Base-by-base conservation (phyloP, 2,113 vertebrate species). In the Cairina moschata region DNA sequence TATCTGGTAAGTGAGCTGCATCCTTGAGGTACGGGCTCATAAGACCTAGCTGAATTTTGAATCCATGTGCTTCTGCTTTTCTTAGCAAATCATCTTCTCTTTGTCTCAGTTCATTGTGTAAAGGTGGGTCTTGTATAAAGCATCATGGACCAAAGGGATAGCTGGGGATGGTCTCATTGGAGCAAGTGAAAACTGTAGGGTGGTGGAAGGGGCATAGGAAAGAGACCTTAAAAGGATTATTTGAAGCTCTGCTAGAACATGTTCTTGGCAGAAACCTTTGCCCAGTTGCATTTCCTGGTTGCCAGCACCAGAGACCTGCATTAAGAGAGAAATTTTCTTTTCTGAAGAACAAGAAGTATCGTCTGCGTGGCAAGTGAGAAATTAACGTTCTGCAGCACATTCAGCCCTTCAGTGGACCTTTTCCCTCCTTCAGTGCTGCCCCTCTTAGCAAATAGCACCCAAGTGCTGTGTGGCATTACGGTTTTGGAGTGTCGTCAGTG, bases 401-500 rank as follows among this genome's bases (percentile, higher is more conserved):
- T 74, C 20, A 32, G 6, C 18, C 38, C 38, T 34, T 34, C 21
- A 7, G 31, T 71, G n/a, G 17, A 6, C 25, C 56, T 59, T 38
- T 50, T n/a, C 5, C 38, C 32, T 60, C 59, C 26, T 68, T 28
- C 25, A 38, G 23, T 32, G 4, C 7, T 34, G 22, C 26, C 6
- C 8, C 7, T 59, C 23, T 55, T 44, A 68, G 56, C 1, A 0
- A 82, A 46, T 3, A 38, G 4, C 34, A 44, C 62, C 52, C 31
- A 32, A 59, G 73, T 78, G 1, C 20, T 25, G 1, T 1, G 0
- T 29, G 56, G 32, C 42, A 9, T 74, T 11, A 3, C 14, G 36
- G 69, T 1, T 32, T 34, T 36, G 32, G 48, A 8, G 31, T 63
- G 31, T 54, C 42, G 4, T 3, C 44, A 1, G 29, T 44, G 76